A percentile compares a stretch with the other conserved stretches of the same genome.
Evolutionary conservation across 92 coral and sea anemone species (phyloP).

Genomic region (Heteractis magnifica): DNA sequence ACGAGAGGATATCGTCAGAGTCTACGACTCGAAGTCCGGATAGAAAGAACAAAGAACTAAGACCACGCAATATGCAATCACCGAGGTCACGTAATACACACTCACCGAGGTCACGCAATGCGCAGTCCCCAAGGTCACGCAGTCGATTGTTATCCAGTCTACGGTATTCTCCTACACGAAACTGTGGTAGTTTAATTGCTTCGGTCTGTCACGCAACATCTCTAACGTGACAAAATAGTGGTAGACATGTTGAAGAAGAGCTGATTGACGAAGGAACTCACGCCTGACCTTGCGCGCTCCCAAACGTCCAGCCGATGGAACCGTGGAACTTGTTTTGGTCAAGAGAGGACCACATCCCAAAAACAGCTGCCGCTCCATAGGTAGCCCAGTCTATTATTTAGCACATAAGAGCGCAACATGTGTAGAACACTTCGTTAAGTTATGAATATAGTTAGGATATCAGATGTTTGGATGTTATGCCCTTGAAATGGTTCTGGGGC

Average conservation of each 20-base stretch:
- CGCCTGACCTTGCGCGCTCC: background rate
- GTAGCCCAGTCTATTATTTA: background rate
- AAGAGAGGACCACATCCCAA: background rate
- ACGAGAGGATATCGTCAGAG: conserved; percentile 24
- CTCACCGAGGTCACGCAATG: conserved; percentile 58
- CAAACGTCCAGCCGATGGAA: background rate
- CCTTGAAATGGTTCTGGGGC: background rate
- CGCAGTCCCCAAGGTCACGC: conserved; percentile 43
- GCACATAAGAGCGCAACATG: background rate
- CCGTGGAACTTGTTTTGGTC: background rate
- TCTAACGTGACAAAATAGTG: conserved; percentile 1
- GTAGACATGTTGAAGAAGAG: background rate
- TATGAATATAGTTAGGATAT: background rate
- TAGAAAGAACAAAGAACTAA: conserved; percentile 37
- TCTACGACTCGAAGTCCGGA: conserved; percentile 24
- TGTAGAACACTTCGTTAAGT: background rate
- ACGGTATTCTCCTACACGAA: conserved; percentile 41
- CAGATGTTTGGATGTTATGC: background rate
- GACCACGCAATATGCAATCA: conserved; percentile 56
- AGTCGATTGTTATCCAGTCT: conserved; percentile 32
- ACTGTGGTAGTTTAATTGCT: conserved; percentile 57
- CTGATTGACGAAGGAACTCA: background rate
- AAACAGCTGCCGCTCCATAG: background rate
- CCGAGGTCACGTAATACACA: conserved; percentile 34
- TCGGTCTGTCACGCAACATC: conserved; percentile 57